Percentiles rank a stretch among this genome's conserved stretches.
phyloP scores from a whole-genome alignment of 2,888 invertebrate species.

The Scaptomyza cyrtandrae region DNA sequence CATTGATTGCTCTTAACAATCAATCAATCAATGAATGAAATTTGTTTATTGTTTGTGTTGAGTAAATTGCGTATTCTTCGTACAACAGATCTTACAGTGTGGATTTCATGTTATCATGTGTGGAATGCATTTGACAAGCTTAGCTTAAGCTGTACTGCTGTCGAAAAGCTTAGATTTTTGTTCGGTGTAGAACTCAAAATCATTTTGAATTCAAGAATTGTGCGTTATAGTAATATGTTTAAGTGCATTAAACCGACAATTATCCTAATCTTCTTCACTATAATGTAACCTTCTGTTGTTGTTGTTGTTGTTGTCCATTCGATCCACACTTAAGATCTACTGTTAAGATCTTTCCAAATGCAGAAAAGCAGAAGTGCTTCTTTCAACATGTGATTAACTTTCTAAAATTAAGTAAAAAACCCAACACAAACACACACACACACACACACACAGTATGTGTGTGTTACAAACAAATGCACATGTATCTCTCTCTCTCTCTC shows the following conservation, averaged over 20 bases:
- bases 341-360: conserved; percentile 8
- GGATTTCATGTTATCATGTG: neutral
- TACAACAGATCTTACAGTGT: neutral
- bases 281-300: too few relatives aligned
- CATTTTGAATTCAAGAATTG: too few relatives aligned
- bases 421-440: neutral
- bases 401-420: conserved; percentile 49
- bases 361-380: conserved; percentile 24
- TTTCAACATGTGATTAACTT: conserved; percentile 51
- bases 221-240: neutral
- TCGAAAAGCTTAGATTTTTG: neutral
- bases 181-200: neutral
- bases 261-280: neutral
- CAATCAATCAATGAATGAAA: conserved; percentile 8
- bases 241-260: conserved; percentile 3
- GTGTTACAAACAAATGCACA: neutral
- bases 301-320: conserved; percentile 5
- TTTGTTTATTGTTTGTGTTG: neutral
- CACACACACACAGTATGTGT: too few relatives aligned
- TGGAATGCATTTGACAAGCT: neutral
- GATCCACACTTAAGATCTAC: conserved; percentile 19
- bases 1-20: neutral
- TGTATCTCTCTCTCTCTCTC: neutral
- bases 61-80: neutral
- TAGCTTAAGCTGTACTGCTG: neutral